phyloP scores from a whole-genome alignment of 1,140 invertebrate species.

The Drosophila kepulauana region DNA sequence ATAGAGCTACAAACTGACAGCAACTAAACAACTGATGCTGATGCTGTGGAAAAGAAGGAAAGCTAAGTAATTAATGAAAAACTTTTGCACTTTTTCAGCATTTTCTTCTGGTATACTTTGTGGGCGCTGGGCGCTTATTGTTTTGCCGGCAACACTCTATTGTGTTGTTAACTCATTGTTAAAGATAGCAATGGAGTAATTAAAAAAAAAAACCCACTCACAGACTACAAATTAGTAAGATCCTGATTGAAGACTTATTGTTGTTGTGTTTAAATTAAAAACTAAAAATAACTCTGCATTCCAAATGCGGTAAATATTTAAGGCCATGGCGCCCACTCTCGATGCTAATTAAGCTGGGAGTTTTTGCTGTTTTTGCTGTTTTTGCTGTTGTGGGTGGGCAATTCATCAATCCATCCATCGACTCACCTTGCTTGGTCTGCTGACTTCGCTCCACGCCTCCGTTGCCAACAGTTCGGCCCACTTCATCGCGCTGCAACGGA shows the following conservation, averaged over 20 bases:
- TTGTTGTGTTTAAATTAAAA: constrained; percentile 3
- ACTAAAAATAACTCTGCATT: background rate
- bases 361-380: background rate
- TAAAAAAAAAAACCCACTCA: constrained; percentile 5
- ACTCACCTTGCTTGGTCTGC: constrained; percentile 77
- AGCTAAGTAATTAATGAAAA: constrained; percentile 34
- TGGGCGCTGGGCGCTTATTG: constrained; percentile 27
- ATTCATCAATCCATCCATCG: constrained; percentile 5
- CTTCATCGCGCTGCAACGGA: constrained; percentile 89
- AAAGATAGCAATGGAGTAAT: constrained; percentile 25
- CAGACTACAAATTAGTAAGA: constrained; percentile 12
- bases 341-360: constrained; percentile 3
- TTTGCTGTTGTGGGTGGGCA: background rate
- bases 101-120: constrained; percentile 19
- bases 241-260: background rate
- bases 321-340: background rate
- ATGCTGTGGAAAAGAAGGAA: constrained; percentile 19
- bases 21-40: background rate
- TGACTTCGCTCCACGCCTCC: constrained; percentile 69
- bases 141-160: constrained; percentile 43
- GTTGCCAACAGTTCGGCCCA: constrained; percentile 85
- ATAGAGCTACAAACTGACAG: background rate
- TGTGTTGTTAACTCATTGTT: constrained; percentile 43
- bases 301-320: background rate
- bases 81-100: constrained; percentile 25